phyloP scores from a whole-genome alignment of 2,888 invertebrate species.

The Lasioglossum figueresi region DNA sequence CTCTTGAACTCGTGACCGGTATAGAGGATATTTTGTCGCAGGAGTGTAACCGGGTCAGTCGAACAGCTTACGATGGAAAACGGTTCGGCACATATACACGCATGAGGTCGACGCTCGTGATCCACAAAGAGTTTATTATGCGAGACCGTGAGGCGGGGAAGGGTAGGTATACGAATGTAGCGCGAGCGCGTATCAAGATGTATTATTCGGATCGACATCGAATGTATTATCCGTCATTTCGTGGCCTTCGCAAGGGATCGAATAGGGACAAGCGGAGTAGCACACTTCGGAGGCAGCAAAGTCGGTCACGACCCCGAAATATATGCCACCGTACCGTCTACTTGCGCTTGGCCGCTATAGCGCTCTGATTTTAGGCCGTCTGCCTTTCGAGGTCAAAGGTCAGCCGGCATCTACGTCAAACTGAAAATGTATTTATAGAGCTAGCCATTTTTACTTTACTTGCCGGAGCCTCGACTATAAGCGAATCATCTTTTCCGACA shows the following conservation, averaged over 20 bases:
- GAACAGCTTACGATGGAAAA: slow-evolving; percentile 34
- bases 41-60: slow-evolving; percentile 52
- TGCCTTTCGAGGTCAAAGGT: slow-evolving; percentile 64
- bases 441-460: slow-evolving; percentile 20
- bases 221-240: slow-evolving; percentile 30
- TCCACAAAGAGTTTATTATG: slow-evolving; percentile 49
- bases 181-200: slow-evolving; percentile 24
- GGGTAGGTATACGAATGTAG: slow-evolving; percentile 24
- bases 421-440: slow-evolving; percentile 53
- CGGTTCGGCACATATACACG: neutral
- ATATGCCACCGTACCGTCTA: slow-evolving; percentile 53
- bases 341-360: slow-evolving; percentile 28
- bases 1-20: neutral
- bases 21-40: neutral
- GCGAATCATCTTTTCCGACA: neutral
- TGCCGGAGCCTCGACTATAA: neutral
- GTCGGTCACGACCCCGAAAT: slow-evolving; percentile 74
- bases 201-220: slow-evolving; percentile 49
- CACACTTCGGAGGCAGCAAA: slow-evolving; percentile 54
- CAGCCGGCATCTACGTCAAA: slow-evolving; percentile 38
- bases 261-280: slow-evolving; percentile 59
- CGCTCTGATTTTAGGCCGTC: slow-evolving; percentile 56
- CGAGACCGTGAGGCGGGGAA: neutral
- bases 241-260: slow-evolving; percentile 58
- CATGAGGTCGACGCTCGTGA: slow-evolving; percentile 55